Evolutionary conservation across 2,113 vertebrate species (phyloP).

Genomic region (Heterocephalus glaber): DNA sequence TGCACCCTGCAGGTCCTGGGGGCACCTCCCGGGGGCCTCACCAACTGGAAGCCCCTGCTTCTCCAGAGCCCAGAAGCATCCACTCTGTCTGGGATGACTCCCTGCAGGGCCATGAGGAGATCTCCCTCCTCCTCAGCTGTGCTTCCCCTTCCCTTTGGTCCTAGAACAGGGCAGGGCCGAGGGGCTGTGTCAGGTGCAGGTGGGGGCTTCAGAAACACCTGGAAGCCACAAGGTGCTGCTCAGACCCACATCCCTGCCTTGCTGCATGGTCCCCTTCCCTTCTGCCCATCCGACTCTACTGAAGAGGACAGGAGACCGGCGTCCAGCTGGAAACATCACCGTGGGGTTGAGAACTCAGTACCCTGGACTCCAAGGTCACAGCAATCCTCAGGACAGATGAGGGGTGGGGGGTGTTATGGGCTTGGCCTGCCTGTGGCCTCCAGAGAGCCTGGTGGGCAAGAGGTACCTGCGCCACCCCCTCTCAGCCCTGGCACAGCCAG

Average conservation of each 20-base stretch:
- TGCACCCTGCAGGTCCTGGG: neutral
- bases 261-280: accelerated
- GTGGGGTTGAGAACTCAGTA: neutral
- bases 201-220: accelerated
- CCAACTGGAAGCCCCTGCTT: neutral
- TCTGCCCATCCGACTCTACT: accelerated
- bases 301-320: neutral
- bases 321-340: accelerated
- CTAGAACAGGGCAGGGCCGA: accelerated
- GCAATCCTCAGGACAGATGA: accelerated
- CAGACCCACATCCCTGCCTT: neutral
- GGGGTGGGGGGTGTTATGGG: accelerated
- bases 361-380: neutral
- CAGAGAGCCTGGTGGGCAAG: accelerated
- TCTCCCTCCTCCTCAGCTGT: accelerated
- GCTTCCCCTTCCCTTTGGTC: accelerated
- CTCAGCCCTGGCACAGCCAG: neutral
- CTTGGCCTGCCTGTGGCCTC: too few relatives aligned
- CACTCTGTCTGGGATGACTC: neutral
- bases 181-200: accelerated
- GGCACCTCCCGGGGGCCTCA: accelerated
- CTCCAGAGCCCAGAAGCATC: accelerated
- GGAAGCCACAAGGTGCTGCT: accelerated
- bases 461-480: too few relatives aligned
- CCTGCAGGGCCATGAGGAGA: neutral